A percentile compares a stretch with the other conserved stretches of the same genome.
These are phyloP conservation scores for Scrobipalpa atriplicella DNA, from an alignment of 2,888 invertebrate genomes.

Conservation along the genomic window DNA sequence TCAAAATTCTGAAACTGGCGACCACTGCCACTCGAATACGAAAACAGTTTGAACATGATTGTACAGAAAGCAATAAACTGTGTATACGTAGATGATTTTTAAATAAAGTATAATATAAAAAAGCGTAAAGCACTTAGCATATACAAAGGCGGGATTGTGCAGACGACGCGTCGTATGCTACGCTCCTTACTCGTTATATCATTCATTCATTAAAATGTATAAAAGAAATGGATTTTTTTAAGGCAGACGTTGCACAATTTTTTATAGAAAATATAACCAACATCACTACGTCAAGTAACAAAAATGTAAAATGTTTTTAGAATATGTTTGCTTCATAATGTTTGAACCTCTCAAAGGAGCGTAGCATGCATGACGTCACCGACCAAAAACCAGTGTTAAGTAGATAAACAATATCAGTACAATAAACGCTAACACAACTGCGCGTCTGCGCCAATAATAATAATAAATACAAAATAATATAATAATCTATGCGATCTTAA, in stretches of 20 bases:
- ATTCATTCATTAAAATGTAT: neutral
- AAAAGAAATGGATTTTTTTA: too few relatives aligned
- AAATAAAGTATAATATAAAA: constrained; percentile 68
- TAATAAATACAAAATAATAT: constrained; percentile 77
- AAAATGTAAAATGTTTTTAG: too few relatives aligned
- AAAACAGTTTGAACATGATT: constrained; percentile 53
- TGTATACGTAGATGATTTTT: constrained; percentile 41
- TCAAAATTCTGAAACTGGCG: neutral
- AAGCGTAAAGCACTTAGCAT: constrained; percentile 78
- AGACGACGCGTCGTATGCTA: neutral
- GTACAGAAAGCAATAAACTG: neutral
- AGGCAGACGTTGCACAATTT: too few relatives aligned
- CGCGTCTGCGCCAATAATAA: constrained; percentile 57
- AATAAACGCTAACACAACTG: constrained; percentile 56
- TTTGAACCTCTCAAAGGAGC: neutral
- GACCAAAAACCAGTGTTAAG: constrained; percentile 24
- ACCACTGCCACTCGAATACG: constrained; percentile 5
- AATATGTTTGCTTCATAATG: too few relatives aligned
- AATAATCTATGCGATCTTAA: constrained; percentile 80
- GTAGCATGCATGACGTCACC: constrained; percentile 10
- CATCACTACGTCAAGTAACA: too few relatives aligned
- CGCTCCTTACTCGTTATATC: neutral
- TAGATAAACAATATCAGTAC: constrained; percentile 48
- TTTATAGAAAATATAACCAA: too few relatives aligned
- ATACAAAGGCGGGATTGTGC: constrained; percentile 53